Evolutionary conservation across 2,888 invertebrate species (phyloP), one percentile per base, ranked within the genome.

Genomic region (Xanthostigma xanthostigma): DNA sequence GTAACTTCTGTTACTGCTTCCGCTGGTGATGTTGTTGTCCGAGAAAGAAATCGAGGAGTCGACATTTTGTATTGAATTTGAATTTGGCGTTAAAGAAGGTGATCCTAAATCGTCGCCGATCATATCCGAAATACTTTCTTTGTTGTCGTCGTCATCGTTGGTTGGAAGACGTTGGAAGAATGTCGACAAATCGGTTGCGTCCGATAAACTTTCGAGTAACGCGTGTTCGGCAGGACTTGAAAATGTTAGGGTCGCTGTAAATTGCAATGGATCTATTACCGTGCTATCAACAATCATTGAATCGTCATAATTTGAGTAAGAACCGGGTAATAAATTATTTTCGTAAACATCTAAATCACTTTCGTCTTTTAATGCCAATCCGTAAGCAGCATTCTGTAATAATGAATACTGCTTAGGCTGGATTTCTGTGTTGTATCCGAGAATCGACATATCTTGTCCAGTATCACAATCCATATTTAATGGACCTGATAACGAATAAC

Each of bases 211-310:
- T 58, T 87, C 87, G 55, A 89, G 71, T 45, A 89, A 70, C 2
- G 80, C 75, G 58, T 84, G 81, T 65, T 88, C 88, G 36, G 84
- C 82, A 11, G 84, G 78, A 43, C 80, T 80, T 43, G 83, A 81
- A 61, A 90, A 84, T 45, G 87, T 86, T 47, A 90, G 64, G 0
- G 87, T 86, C 3, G 85, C 86, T 9, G 84, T 81, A 62, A 90
- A 88, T 59, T 87, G 88, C 44, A 86, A 70, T 35, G 86, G 86
- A 65, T 89, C 88, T 38, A 87, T 85, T 2, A 81, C 79, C 33
- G 78, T 76, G 37, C 81, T 81, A 60, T 87, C 87, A 11, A 86
- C 85, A 74, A 89, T 88, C 76, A 90, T 86, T 8, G 85, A 80
- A 57, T 85, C 85, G 56, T 83, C 84, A 58, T 85, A 86, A 56